Evolutionary conservation across 2,888 invertebrate genomes (phyloP), one percentile per base, ranked within the genome.

Genomic region (Gymnosoma rotundatum): DNA sequence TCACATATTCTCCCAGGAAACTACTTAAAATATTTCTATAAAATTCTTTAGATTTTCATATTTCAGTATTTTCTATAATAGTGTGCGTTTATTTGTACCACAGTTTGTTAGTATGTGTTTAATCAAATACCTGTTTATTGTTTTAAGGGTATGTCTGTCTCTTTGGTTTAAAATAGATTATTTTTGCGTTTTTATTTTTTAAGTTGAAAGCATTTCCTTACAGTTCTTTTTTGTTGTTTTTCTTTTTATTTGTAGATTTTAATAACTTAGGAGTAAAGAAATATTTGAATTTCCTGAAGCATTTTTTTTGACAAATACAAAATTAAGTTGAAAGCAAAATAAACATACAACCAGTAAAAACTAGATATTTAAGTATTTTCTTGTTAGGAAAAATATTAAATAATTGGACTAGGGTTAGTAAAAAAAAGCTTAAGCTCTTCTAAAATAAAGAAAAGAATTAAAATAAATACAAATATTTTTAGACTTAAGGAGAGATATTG

Each of bases 21-120:
- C 84, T 84, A 84, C 84, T 84, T 81, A 84, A 84, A 84, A 81
- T 81, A 78, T 81, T 78, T 78, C 73, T 60, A 16, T 63, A 78
- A 84, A 73, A 79, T 83, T 72, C 66, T 79, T 83, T 72, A 56
- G 14, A 67, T 38, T 60, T 70, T 70, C 38, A 56, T 54, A 70
- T 54, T 25, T 16, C 5, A 38, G 52, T 60, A 32, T 32, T 69
- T 42, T 25, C 42, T 75, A 4, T n/a, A 32, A 42, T 10, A 12
- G 42, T 36, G 48, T 63, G 32, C 9, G 38, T 60, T 25, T 25
- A 12, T 64, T 16, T 56, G 32, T 60, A 20, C 9, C 38, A 16
- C 3, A 42, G 16, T 36, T n/a, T 32, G 45, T 32, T 45, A 12
- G 21, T 25, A 45, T 73, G 63, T 67, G 56, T 73, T 54, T 69